phyloP scores from a whole-genome alignment of 2,888 invertebrate genomes.

The Polyploca ridens region DNA sequence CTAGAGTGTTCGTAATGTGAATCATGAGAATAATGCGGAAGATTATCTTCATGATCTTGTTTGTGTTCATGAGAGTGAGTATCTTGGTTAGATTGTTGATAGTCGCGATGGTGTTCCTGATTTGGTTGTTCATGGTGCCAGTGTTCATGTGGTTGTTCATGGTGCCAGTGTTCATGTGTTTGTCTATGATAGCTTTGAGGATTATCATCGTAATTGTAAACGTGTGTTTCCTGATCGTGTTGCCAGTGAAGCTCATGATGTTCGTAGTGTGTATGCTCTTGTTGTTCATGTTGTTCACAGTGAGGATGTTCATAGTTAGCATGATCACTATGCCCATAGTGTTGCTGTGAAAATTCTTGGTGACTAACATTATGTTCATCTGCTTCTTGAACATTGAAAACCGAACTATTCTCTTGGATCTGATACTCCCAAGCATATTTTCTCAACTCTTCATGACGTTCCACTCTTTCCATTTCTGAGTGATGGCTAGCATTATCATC shows the following conservation, averaged over 20 bases:
- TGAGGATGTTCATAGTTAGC: conserved; percentile 12
- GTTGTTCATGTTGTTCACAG: conserved; percentile 14
- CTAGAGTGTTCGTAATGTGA: conserved; percentile 33
- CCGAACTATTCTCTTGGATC: conserved; percentile 27
- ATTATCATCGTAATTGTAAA: background rate
- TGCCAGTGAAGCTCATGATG: conserved; percentile 15
- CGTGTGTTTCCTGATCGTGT: conserved; percentile 23
- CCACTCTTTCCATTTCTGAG: conserved; percentile 34
- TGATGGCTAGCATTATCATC: conserved; percentile 38
- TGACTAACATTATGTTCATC: conserved; percentile 23
- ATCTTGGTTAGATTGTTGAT: conserved; percentile 17
- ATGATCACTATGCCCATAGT: conserved; percentile 19
- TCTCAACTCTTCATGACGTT: conserved; percentile 60
- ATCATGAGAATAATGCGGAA: conserved; percentile 27
- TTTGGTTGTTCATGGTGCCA: conserved; percentile 22
- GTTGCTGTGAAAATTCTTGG: conserved; percentile 9
- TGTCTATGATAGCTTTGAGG: conserved; percentile 9
- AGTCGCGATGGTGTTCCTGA: conserved; percentile 24
- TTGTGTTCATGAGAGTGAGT: conserved; percentile 15
- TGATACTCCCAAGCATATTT: conserved; percentile 68
- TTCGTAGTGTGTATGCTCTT: conserved; percentile 21
- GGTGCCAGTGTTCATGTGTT: conserved; percentile 14
- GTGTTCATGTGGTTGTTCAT: conserved; percentile 17
- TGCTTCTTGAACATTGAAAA: conserved; percentile 31
- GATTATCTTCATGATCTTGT: conserved; percentile 16